Evolutionary conservation across 2,888 invertebrate genomes (phyloP), one percentile per base, ranked within the genome.

Genomic region (Tineola bisselliella): DNA sequence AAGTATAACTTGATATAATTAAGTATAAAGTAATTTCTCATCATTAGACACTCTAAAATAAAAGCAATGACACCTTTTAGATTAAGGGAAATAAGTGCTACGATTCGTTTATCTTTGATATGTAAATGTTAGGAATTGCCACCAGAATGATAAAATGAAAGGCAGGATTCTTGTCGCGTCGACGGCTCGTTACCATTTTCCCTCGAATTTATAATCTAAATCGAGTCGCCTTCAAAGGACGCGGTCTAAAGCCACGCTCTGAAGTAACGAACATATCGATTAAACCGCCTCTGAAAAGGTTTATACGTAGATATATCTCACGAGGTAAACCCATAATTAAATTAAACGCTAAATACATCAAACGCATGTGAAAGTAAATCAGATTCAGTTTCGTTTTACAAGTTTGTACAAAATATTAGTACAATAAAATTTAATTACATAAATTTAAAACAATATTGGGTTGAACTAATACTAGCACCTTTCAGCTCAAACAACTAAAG

Each of bases 121-220:
- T 58, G 58, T 33, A 58, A 58, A 58, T 58, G 30, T n/a, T 58
- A 58, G 58, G 30, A 58, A 58, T 33, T 58, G 58, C 58, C 33
- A 33, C 33, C 58, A 58, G 58, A 31, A 58, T 58, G 19, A 58
- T 33, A 17, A 58, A 58, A 58, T 58, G 58, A 58, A 33, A 58
- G 31, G 58, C 58, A 58, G 58, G 33, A 58, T 58, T 58, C 58
- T 31, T 33, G 58, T 58, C 58, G 33, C 33, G 58, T 58, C 58
- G 58, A 58, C 33, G 58, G 33, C 58, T 58, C 58, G 58, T 58
- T 58, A 58, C n/a, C 58, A 58, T 58, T 58, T 58, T 58, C 58
- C 56, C 58, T 25, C 31, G 58, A 58, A 58, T 58, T 58, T 58
- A 58, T 58, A 58, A 58, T 58, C 33, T 58, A 33, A 58, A 58